Conservation (phyloP, 2,113 vertebrate genomes). For the Myrmecophaga tridactyla region DNA sequence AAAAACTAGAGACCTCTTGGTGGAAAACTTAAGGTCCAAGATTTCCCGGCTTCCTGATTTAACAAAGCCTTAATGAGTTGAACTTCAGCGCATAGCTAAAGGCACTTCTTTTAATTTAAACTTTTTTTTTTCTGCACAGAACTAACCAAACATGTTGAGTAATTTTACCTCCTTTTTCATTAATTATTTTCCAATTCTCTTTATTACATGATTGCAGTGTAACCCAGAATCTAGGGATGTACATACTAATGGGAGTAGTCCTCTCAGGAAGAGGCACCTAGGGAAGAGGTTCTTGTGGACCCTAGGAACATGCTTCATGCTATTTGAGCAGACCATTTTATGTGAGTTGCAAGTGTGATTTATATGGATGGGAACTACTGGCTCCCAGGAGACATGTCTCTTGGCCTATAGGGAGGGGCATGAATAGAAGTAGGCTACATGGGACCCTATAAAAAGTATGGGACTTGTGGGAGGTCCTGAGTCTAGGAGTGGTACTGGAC, state of each 20-base stretch:
- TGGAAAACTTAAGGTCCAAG: not conserved
- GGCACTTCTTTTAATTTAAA: constrained; percentile 30
- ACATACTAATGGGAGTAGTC: not conserved
- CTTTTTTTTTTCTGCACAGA: not conserved
- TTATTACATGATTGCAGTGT: not conserved
- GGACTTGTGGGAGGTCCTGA: not conserved
- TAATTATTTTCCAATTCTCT: not conserved
- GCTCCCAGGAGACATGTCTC: not conserved
- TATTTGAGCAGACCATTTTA: not conserved
- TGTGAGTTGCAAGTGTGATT: not conserved
- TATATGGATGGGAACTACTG: not conserved
- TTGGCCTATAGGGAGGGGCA: not conserved
- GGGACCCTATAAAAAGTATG: not conserved
- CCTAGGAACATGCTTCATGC: not conserved
- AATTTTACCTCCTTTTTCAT: not conserved
- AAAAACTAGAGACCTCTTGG: not conserved
- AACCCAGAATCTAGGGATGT: not conserved
- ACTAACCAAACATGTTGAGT: not conserved
- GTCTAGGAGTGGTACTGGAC: not conserved
- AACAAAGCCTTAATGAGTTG: not conserved
- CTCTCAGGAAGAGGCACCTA: not conserved
- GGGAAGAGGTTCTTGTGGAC: not conserved
- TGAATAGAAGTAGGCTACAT: not conserved
- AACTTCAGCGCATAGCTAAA: not conserved
- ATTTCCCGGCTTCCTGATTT: constrained; percentile 12